Conservation (phyloP, 2,888 invertebrate genomes). For the Hylaea fasciaria region DNA sequence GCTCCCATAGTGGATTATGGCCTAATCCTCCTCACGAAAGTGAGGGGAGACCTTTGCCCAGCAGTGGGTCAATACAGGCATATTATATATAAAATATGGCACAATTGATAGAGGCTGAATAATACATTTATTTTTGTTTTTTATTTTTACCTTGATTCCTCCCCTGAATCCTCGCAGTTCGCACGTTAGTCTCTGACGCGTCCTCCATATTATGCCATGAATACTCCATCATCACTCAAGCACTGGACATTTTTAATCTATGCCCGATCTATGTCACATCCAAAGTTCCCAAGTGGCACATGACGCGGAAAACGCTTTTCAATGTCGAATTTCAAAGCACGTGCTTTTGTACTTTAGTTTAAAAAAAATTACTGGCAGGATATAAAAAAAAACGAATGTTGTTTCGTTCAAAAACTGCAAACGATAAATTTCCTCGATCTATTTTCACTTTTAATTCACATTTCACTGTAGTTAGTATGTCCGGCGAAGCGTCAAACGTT, state of each 20-base stretch:
- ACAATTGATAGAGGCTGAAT: too few relatives aligned
- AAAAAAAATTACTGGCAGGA: not conserved
- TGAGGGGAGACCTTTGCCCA: too few relatives aligned
- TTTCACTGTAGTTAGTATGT: constrained; percentile 26
- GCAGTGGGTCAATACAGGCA: too few relatives aligned
- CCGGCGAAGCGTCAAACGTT: constrained; percentile 12
- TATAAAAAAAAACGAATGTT: not conserved
- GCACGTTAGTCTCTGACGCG: constrained; percentile 61
- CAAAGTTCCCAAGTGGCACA: constrained; percentile 56
- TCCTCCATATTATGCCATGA: constrained; percentile 81
- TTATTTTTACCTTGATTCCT: constrained; percentile 67
- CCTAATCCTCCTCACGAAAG: too few relatives aligned
- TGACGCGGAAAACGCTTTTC: constrained; percentile 41
- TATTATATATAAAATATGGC: too few relatives aligned
- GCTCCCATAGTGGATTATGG: too few relatives aligned
- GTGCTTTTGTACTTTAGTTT: constrained; percentile 15
- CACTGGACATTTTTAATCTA: constrained; percentile 37
- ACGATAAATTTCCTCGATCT: not conserved
- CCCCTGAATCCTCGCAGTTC: constrained; percentile 56
- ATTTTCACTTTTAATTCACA: constrained; percentile 19
- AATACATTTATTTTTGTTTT: too few relatives aligned
- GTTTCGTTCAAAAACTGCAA: not conserved
- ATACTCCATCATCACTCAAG: constrained; percentile 75
- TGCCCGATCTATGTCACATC: constrained; percentile 53
- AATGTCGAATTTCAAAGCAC: constrained; percentile 10